Evolutionary conservation across 2,888 invertebrate species (phyloP), one percentile per base, ranked within the genome.

Genomic region (Macaria notata): DNA sequence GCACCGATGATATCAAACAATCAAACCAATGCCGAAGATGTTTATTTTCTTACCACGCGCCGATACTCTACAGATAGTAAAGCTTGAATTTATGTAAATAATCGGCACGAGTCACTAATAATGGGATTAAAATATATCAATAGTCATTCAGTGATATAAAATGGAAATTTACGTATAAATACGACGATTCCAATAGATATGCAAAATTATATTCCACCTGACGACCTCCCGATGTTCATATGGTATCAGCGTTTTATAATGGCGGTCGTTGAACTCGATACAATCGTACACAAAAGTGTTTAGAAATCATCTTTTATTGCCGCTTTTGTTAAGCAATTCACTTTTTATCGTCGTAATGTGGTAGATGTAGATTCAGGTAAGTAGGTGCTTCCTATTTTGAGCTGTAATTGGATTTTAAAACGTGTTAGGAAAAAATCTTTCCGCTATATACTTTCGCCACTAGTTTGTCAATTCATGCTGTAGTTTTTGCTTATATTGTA

Each of bases 131-230:
- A 54, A 45, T 59, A 49, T 55, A 61, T 72, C 70, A 69, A 71
- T 70, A 68, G 62, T 52, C 64, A 58, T 54, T 61, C 54, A 53
- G 3, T 60, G 30, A 56, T 63, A 73, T 68, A 71, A 72, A 73
- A 68, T 71, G 71, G 68, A 71, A 78, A 84, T 83, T 84, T 82
- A 83, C 81, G 86, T 83, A 83, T 81, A 76, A 81, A 83, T 76
- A 70, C 69, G 61, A 71, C 70, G 55, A 72, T 75, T 72, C 68
- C 75, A 74, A 87, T 86, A 83, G 82, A 84, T 83, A 90, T 90
- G 88, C 88, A 84, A 89, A 88, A 85, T 75, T 76, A 69, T 76
- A 78, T 82, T 79, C 70, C 76, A 81, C 76, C 73, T 81, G 79
- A 82, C 73, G 65, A 81, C 75, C 72, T 80, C 76, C 79, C 72